These are phyloP conservation scores for Laothoe populi DNA, from an alignment of 2,888 invertebrate genomes.

Conservation along the genomic window DNA sequence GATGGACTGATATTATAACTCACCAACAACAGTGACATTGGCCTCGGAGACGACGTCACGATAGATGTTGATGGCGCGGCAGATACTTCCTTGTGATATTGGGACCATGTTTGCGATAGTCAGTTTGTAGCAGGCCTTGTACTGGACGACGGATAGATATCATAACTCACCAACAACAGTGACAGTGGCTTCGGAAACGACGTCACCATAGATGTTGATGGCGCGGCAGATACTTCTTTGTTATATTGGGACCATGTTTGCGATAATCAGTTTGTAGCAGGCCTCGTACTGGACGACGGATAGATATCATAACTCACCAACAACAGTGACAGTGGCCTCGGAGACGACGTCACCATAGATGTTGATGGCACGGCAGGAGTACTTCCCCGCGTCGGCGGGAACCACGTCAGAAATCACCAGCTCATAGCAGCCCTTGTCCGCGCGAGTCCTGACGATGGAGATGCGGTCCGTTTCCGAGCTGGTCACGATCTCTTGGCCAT, in stretches of 20 bases:
- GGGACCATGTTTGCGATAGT: conserved; percentile 92
- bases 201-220: conserved; percentile 92
- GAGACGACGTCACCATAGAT: conserved; percentile 91
- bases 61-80: conserved; percentile 92
- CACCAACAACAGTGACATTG: conserved; percentile 91
- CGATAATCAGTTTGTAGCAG: conserved; percentile 94
- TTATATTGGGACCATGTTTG: conserved; percentile 91
- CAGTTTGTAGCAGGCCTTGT: conserved; percentile 89
- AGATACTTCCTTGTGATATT: conserved; percentile 93
- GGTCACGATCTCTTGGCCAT: conserved; percentile 89
- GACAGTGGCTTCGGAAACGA: conserved; percentile 89
- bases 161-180: conserved; percentile 89
- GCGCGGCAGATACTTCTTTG: conserved; percentile 94
- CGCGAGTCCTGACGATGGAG: conserved; percentile 89
- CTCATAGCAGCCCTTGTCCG: conserved; percentile 94
- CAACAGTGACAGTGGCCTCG: conserved; percentile 91
- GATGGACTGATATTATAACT: conserved; percentile 42
- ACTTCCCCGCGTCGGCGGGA: conserved; percentile 91
- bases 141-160: not conserved
- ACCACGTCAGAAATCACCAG: conserved; percentile 93
- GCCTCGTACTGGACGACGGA: not conserved
- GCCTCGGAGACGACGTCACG: conserved; percentile 92
- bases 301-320: conserved; percentile 80
- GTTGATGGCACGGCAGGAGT: conserved; percentile 93
- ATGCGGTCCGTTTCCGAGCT: conserved; percentile 88